Percentiles rank a stretch among this genome's conserved stretches.
Evolutionary conservation across 2,797 vertebrate species (phyloP).

Genomic region (Limnodromus scolopaceus): DNA sequence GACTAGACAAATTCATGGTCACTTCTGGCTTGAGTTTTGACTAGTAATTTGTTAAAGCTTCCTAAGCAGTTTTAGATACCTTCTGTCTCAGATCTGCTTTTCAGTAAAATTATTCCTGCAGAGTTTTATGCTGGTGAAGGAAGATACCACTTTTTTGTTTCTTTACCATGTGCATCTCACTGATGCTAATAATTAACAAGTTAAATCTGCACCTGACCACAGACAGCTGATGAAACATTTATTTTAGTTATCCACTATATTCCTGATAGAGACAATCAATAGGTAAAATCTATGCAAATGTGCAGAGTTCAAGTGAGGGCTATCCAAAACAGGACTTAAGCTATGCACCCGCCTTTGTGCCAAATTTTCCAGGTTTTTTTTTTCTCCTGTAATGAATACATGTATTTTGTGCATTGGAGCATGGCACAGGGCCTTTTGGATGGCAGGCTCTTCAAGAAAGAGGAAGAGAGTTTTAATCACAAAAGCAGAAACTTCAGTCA

Average conservation of each 20-base stretch:
- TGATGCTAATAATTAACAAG: background rate
- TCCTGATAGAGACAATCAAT: constrained; percentile 20
- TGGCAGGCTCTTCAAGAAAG: constrained; percentile 63
- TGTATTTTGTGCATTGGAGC: constrained; percentile 78
- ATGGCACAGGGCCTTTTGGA: constrained; percentile 68
- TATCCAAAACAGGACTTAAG: constrained; percentile 51
- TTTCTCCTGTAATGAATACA: constrained; percentile 70
- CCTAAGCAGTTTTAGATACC: background rate
- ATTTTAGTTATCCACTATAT: background rate
- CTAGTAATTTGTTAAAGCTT: background rate
- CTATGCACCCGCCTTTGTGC: constrained; percentile 70
- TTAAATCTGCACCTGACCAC: background rate
- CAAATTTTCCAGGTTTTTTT: constrained; percentile 58
- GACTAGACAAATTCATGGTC: background rate
- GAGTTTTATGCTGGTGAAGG: background rate
- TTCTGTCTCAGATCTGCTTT: background rate
- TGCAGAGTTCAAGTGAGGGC: constrained; percentile 60
- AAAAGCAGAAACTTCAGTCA: constrained; percentile 71
- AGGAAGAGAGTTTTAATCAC: constrained; percentile 76
- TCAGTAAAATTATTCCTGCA: background rate
- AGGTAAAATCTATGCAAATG: constrained; percentile 66
- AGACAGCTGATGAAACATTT: background rate
- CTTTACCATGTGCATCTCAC: background rate
- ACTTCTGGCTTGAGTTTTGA: background rate
- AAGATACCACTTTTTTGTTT: background rate